A percentile compares a stretch with the other conserved stretches of the same genome.
These are phyloP conservation scores for Drepanosiphum platanoidis DNA, from an alignment of 2,888 invertebrate species.

Conservation along the genomic window DNA sequence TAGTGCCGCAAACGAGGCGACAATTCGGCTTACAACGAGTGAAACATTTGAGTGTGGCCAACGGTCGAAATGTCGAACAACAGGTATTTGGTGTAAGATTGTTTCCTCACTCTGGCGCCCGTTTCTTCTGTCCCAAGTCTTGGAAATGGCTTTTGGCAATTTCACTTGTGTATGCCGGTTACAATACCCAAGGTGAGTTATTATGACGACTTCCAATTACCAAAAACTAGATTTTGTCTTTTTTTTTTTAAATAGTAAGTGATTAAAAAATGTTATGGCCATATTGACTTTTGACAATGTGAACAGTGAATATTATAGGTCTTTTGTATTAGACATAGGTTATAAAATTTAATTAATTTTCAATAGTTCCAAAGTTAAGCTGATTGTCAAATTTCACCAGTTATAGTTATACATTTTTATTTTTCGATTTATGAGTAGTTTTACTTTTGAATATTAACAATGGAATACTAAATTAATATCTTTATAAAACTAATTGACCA, in stretches of 20 bases:
- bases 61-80: background rate
- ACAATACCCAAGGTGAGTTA: constrained; percentile 20
- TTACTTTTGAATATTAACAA: background rate
- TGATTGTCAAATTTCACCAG: background rate
- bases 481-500: background rate
- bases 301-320: background rate
- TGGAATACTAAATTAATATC: background rate
- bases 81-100: background rate
- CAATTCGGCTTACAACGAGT: background rate
- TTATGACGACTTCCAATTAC: background rate
- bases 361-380: background rate
- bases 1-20: background rate
- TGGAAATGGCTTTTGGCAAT: constrained; percentile 44
- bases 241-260: background rate
- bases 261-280: background rate
- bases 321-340: too few relatives aligned
- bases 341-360: background rate
- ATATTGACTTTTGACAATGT: background rate
- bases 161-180: constrained; percentile 23
- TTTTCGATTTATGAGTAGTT: too few relatives aligned
- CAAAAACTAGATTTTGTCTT: background rate
- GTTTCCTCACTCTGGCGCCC: background rate
- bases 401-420: background rate
- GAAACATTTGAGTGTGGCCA: background rate
- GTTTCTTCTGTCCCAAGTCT: background rate